Percentiles rank a stretch among this genome's conserved stretches.
Evolutionary conservation across 2,113 vertebrate species (phyloP).

Genomic region (Pangasianodon hypophthalmus): DNA sequence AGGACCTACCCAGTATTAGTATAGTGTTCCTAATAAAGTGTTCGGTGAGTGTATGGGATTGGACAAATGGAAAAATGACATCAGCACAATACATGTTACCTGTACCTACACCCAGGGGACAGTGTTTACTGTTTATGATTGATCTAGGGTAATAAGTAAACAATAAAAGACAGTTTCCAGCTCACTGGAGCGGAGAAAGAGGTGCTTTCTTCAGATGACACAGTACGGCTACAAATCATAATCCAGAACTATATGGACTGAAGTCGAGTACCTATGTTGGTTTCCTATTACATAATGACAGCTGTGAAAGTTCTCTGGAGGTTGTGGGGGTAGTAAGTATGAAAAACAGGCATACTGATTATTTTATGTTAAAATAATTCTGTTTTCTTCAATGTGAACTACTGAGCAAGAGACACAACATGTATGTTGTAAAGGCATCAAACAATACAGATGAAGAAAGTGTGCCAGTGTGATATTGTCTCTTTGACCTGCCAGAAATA

Average conservation of each 20-base stretch:
- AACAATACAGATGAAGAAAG: background rate
- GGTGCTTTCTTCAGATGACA: background rate
- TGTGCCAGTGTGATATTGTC: background rate
- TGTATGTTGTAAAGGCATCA: too few species aligned
- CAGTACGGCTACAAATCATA: too few species aligned
- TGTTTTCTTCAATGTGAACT: too few species aligned
- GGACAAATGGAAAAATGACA: background rate
- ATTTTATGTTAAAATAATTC: too few species aligned
- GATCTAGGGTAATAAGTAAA: background rate
- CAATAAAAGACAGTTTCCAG: background rate
- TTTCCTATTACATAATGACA: too few species aligned
- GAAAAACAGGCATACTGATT: too few species aligned
- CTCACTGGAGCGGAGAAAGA: background rate
- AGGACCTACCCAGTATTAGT: background rate
- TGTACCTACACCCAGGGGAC: background rate
- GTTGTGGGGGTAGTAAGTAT: too few species aligned
- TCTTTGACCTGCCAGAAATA: background rate
- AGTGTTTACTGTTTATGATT: background rate
- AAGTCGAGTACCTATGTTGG: too few species aligned
- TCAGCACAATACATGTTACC: too few species aligned
- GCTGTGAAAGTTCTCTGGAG: too few species aligned
- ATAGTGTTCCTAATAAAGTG: background rate
- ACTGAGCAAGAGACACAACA: too few species aligned
- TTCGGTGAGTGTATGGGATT: background rate
- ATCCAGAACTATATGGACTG: too few species aligned